Evolutionary conservation across 2,113 vertebrate genomes (phyloP).

Genomic region (Electrona antarctica): DNA sequence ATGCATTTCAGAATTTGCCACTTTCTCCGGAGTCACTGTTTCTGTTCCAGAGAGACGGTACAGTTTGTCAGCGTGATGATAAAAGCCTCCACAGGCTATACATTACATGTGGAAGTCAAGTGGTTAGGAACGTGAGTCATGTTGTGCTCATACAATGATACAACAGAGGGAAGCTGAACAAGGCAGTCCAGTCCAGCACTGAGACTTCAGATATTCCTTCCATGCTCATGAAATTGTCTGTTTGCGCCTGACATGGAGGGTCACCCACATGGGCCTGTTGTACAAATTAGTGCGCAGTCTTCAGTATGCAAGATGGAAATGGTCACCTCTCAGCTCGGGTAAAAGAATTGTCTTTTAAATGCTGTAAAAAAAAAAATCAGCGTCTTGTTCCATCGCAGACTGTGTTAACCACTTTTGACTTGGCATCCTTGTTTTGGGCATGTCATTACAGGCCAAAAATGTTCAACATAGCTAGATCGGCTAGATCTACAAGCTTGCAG

Average conservation of each 20-base stretch:
- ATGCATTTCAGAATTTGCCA: slow-evolving; percentile 5
- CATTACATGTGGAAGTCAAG: background rate
- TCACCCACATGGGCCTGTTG: background rate
- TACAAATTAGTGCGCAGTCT: too few relatives aligned
- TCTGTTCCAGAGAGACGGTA: background rate
- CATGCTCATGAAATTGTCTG: background rate
- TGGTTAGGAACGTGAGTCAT: background rate
- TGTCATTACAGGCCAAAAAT: too few relatives aligned
- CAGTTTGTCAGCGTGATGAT: background rate
- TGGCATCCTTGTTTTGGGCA: too few relatives aligned
- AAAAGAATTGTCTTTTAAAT: background rate
- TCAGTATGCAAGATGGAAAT: background rate
- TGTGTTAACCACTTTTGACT: too few relatives aligned
- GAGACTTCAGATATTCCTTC: background rate
- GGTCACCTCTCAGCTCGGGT: background rate
- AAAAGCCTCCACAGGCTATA: background rate
- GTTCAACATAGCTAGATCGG: too few relatives aligned
- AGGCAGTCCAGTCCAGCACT: background rate
- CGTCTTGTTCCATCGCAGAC: too few relatives aligned
- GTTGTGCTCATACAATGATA: background rate
- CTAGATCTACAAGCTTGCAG: too few relatives aligned
- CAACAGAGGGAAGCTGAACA: slow-evolving; percentile 1
- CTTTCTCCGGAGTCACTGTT: slow-evolving; percentile 31
- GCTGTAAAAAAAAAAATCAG: too few relatives aligned
- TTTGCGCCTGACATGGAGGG: background rate